Percentiles rank a stretch among this genome's conserved stretches.
Evolutionary conservation across 2,888 invertebrate species (phyloP).

Genomic region (Uloborus plumipes): DNA sequence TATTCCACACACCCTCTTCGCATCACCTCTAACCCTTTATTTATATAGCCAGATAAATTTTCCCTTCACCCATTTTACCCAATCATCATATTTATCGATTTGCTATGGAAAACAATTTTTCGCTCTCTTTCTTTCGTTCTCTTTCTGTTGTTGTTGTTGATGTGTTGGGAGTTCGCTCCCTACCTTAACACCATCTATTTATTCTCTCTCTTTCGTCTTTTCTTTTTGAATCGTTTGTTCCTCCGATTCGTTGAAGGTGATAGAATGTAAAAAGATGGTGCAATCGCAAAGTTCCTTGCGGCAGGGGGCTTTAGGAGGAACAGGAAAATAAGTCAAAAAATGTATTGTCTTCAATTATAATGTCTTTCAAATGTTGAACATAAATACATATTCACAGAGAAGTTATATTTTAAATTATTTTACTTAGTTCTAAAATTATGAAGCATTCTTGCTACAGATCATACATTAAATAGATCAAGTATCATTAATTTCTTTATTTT

Average conservation of each 20-base stretch:
- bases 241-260: constrained; percentile 23
- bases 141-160: constrained; percentile 56
- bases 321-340: constrained; percentile 14
- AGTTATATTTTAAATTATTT: no score
- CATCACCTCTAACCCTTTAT: constrained; percentile 46
- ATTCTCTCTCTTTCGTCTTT: constrained; percentile 27
- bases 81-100: constrained; percentile 65
- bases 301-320: neutral
- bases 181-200: constrained; percentile 22
- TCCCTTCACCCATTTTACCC: constrained; percentile 53
- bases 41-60: constrained; percentile 63
- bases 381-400: neutral
- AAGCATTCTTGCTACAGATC: no score
- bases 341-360: neutral
- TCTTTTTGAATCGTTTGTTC: constrained; percentile 32
- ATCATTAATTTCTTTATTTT: no score
- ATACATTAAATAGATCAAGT: no score
- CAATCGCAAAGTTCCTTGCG: neutral
- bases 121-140: constrained; percentile 9
- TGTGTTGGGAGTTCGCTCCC: constrained; percentile 31
- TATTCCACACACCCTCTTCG: constrained; percentile 20
- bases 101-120: constrained; percentile 61
- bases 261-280: neutral
- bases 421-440: no score
- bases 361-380: neutral